A percentile compares a stretch with the other conserved stretches of the same genome.
Conservation (phyloP, 2,113 vertebrate species). For the Symphodus melops region DNA sequence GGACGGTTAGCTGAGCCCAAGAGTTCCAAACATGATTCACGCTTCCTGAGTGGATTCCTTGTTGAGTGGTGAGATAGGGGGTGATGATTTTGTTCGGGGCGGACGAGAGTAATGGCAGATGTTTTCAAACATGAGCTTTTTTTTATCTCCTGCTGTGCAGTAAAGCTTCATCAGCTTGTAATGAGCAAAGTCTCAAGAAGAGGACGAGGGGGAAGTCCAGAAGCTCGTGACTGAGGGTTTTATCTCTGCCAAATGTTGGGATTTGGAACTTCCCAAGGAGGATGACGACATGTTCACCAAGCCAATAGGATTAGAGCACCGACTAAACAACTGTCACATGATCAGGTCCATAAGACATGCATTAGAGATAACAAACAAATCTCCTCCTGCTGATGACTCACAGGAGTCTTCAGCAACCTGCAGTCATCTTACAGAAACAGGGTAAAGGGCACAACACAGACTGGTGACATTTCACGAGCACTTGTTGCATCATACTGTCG, state of each 20-base stretch:
- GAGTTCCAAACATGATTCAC: too few species aligned
- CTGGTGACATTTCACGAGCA: constrained; percentile 12
- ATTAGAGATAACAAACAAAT: constrained; percentile 49
- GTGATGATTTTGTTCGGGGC: too few species aligned
- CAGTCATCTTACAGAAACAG: constrained; percentile 53
- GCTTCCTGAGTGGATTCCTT: too few species aligned
- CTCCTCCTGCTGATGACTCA: constrained; percentile 48
- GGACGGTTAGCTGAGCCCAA: too few species aligned
- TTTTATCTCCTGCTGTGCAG: neutral
- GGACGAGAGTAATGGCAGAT: too few species aligned
- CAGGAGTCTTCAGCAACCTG: neutral
- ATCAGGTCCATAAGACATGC: constrained; percentile 10
- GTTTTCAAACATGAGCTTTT: too few species aligned
- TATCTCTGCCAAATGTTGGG: neutral
- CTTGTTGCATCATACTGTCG: constrained; percentile 7
- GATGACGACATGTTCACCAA: constrained; percentile 51
- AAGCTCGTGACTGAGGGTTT: neutral
- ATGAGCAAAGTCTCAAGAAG: neutral
- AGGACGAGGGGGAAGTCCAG: neutral
- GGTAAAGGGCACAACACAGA: constrained; percentile 51
- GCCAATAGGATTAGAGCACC: constrained; percentile 42
- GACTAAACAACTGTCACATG: constrained; percentile 57
- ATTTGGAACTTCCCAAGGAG: constrained; percentile 19
- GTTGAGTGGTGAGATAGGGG: too few species aligned
- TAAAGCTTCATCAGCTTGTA: too few species aligned